A percentile compares a stretch with the other conserved stretches of the same genome.
Evolutionary conservation across 2,113 vertebrate species (phyloP).

Genomic region (Cinclus mexicanus): DNA sequence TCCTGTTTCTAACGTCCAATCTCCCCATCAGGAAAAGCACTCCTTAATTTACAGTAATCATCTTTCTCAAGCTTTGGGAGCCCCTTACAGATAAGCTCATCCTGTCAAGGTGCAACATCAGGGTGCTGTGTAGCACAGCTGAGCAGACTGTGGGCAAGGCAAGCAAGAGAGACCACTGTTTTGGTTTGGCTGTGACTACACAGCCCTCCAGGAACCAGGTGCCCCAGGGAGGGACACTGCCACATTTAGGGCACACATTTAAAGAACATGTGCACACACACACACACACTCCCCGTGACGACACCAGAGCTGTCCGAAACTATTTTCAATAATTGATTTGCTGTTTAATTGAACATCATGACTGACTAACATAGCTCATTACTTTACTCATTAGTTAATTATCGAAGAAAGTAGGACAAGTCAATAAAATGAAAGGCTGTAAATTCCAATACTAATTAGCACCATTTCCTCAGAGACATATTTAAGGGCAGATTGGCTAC

Average conservation of each 20-base stretch:
- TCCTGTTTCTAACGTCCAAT: accelerated
- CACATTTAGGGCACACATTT: neutral
- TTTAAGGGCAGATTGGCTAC: conserved; percentile 99
- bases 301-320: conserved; percentile 85
- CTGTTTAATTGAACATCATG: conserved; percentile 99
- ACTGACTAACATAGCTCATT: conserved; percentile 99
- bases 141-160: accelerated
- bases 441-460: conserved; percentile 99
- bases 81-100: neutral
- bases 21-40: accelerated
- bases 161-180: too few relatives aligned
- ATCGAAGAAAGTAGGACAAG: conserved; percentile 99
- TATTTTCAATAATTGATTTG: conserved; percentile 99
- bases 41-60: neutral
- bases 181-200: neutral
- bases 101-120: accelerated
- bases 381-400: conserved; percentile 99
- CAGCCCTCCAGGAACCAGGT: neutral
- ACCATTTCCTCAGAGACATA: conserved; percentile 98
- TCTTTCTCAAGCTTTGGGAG: neutral
- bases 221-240: neutral
- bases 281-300: conserved; percentile 24
- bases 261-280: conserved; percentile 2
- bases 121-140: accelerated
- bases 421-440: conserved; percentile 99